These are phyloP conservation scores for Helarctos malayanus DNA, from an alignment of 2,797 vertebrate genomes.

Conservation along the genomic window DNA sequence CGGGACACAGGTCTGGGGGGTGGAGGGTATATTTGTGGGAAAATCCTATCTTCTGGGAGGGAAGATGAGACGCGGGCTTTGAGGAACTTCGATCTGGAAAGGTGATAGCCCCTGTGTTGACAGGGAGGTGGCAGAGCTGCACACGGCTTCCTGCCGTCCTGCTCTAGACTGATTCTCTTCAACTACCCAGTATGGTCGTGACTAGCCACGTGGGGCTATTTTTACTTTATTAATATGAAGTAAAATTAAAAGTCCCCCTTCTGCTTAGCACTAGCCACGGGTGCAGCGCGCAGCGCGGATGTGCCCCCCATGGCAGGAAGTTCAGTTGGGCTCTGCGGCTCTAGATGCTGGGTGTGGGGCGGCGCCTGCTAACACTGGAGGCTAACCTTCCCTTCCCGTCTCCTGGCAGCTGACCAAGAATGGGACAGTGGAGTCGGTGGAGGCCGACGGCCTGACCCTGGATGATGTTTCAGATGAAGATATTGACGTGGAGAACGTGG, in stretches of 20 bases:
- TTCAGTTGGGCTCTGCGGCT: rapidly evolving
- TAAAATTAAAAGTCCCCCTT: not conserved
- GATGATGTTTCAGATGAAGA: conserved; percentile 97
- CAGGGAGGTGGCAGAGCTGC: not conserved
- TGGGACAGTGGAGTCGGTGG: conserved; percentile 95
- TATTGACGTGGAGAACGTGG: conserved; percentile 95
- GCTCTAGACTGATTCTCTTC: not conserved
- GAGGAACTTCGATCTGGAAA: not conserved
- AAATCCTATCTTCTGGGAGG: not conserved
- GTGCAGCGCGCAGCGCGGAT: not conserved
- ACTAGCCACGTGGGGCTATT: not conserved
- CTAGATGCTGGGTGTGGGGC: too few species aligned
- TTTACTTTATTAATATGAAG: not conserved
- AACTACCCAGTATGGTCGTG: not conserved
- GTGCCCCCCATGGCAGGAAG: not conserved
- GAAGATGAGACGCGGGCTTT: not conserved
- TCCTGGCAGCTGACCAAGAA: conserved; percentile 94
- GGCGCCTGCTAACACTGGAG: rapidly evolving
- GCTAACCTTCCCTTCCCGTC: conserved; percentile 41
- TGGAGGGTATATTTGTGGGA: not conserved
- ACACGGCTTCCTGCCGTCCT: not conserved
- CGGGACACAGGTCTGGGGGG: not conserved
- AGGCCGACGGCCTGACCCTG: conserved; percentile 95
- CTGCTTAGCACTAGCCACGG: not conserved
- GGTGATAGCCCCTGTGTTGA: not conserved